Base-by-base conservation (phyloP, 2,113 vertebrate species). In the Lycaon pictus region DNA sequence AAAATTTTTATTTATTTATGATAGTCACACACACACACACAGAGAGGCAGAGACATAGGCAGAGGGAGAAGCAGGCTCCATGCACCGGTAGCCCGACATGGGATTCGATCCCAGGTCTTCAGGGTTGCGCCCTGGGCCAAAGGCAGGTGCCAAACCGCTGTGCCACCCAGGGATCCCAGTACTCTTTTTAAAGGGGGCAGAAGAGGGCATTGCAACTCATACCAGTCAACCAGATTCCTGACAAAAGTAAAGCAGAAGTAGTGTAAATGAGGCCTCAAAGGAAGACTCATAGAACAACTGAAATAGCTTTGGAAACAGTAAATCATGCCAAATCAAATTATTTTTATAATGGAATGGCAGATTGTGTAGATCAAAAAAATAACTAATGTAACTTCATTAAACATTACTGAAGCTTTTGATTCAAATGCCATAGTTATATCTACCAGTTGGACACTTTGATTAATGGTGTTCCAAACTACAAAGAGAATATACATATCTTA, bases 301-400 rank as follows among this genome's bases (percentile, higher is more conserved):
- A 32, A n/a, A 19, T 67, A 37, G 35, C 22, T 88, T 81, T 62
- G 67, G 25, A 12, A 71, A 87, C 2, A 88, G 11, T 4, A 69
- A 74, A 27, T 53, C 43, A 53, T 37, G 23, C 16, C 79, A 86
- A 23, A 91, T 71, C 19, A 89, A 76, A 80, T 72, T 72, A 82
- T 55, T 76, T 93, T 93, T 90, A 20, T 8, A 71, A 82, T 13
- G 7, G 20, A 86, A 92, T 51, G 16, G 53, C 23, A 76, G 27
- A 63, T 65, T 96, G 53, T 53, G 1, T 29, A 63, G 37, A 72
- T 37, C 11, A 35, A 90, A 89, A 60, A 92, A 89, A 56, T 69
- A 96, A 88, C 29, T 69, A 79, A 80, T 16, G 63, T 74, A 48
- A 94, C 35, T 83, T 55, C 83, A 88, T 55, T 84, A 71, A 83